Conservation (phyloP, 2,888 invertebrate genomes). For the Drosophila sordidula region DNA sequence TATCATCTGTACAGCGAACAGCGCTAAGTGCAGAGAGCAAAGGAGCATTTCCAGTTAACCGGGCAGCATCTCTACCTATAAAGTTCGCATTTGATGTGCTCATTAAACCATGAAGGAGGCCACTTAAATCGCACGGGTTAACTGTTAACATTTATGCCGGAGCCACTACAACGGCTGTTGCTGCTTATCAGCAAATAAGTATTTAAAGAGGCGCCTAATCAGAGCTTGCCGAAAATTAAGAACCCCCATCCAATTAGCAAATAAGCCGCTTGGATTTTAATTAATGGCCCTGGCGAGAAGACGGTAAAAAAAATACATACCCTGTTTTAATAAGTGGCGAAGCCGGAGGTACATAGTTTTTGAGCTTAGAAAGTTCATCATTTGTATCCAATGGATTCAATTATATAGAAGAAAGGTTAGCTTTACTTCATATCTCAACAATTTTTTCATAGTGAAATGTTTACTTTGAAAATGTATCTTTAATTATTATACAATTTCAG, state of each 20-base stretch:
- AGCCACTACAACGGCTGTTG: slow-evolving; percentile 9
- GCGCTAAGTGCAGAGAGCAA: slow-evolving; percentile 20
- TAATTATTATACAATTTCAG: no score
- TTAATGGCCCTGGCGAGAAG: slow-evolving; percentile 52
- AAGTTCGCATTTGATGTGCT: slow-evolving; percentile 67
- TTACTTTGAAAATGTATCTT: no score
- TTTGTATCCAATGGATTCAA: no score
- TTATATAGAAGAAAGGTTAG: no score
- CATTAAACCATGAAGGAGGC: slow-evolving; percentile 61
- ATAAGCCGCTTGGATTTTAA: slow-evolving; percentile 63
- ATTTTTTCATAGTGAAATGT: no score
- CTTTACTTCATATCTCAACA: no score
- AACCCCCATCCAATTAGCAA: slow-evolving; percentile 59
- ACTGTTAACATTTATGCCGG: slow-evolving; percentile 47
- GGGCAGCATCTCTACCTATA: slow-evolving; percentile 40
- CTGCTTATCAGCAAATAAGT: slow-evolving; percentile 47
- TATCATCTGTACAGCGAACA: slow-evolving; percentile 55
- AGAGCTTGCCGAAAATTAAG: slow-evolving; percentile 27
- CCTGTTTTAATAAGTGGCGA: neutral
- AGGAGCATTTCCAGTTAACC: slow-evolving; percentile 25
- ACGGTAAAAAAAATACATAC: neutral
- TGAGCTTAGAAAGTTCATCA: no score
- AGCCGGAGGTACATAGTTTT: neutral
- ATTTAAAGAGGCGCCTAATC: slow-evolving; percentile 48
- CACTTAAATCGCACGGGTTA: slow-evolving; percentile 51